Base-by-base conservation (phyloP, 92 coral and sea anemone species). In the Epizoanthus rinbou region DNA sequence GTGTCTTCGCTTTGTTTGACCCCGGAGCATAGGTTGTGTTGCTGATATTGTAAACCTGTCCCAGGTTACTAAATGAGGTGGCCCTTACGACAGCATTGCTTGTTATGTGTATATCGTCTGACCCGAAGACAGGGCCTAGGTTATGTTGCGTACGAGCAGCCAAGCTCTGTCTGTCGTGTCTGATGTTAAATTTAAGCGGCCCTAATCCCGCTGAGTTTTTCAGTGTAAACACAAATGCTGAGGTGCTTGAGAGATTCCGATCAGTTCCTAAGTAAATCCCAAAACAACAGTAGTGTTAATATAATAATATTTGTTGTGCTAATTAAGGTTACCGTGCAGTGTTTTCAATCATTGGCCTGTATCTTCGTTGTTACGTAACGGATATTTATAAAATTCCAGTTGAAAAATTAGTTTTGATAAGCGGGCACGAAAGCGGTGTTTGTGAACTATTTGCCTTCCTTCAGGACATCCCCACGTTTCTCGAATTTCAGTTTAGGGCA, bases 121-220 rank as follows among this genome's bases (percentile, higher is more conserved):
- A 33, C 35, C 70, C 70, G 25, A 65, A 65, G n/a, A 65, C 18
- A 65, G 70, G 41, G 3, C 70, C 70, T 21, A 14, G n/a, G 24
- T 6, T 25, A 43, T 28, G 70, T 8, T 11, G 17, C 39, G 70
- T 28, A 24, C 17, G 18, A 14, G 70, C 70, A 1, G 70, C 70
- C 41, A 28, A 2, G 70, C 35, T 25, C 41, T 21, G 70, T 65
- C 16, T 25, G 18, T 65, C 37, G 18, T 66, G 19, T 66, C 72
- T 33, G n/a, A 66, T 66, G 47, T 66, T 66, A 66, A 66, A 66
- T 41, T 66, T 66, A 3, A 66, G 19, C n/a, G 72, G 72, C 16
- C 72, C 72, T 33, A 66, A 41, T 66, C 72, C 72, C 72, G 16
- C 72, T 13, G 72, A 37, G 47, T 66, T 66, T 16, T 66, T 66